Percentiles rank a stretch among this genome's conserved stretches.
These are phyloP conservation scores for Cossypha heuglini DNA, from an alignment of 2,797 vertebrate genomes.

Conservation along the genomic window DNA sequence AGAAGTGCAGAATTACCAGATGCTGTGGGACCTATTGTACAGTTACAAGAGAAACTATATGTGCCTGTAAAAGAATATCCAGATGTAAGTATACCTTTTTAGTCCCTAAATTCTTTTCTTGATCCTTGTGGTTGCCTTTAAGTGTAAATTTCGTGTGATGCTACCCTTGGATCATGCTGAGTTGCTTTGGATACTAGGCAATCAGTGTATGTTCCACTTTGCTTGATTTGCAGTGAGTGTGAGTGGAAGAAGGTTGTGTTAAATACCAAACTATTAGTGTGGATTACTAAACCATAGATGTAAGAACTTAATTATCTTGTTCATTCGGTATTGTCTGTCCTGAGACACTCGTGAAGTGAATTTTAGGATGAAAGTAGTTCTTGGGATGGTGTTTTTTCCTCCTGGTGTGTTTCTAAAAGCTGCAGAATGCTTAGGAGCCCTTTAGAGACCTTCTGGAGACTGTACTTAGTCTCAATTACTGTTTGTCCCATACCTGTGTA, in stretches of 20 bases:
- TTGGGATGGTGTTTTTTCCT: not conserved
- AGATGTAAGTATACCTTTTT: conserved; percentile 87
- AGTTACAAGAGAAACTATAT: conserved; percentile 98
- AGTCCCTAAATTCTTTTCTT: conserved; percentile 29
- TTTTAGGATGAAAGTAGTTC: not conserved
- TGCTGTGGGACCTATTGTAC: conserved; percentile 92
- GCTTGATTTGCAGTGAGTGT: not conserved
- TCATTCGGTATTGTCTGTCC: not conserved
- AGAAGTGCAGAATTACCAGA: conserved; percentile 94
- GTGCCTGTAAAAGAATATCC: conserved; percentile 99
- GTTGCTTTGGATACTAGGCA: not conserved
- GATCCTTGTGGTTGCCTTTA: not conserved
- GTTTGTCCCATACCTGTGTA: not conserved
- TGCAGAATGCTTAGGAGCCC: not conserved
- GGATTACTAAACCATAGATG: not conserved
- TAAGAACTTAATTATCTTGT: not conserved
- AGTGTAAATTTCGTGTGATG: not conserved
- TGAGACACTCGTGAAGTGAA: not conserved
- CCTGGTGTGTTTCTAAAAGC: not conserved
- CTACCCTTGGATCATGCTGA: conserved; percentile 8
- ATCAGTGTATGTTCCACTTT: not conserved
- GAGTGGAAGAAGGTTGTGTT: not conserved
- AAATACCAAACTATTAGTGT: not conserved
- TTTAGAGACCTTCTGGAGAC: not conserved
- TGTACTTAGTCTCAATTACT: not conserved